A percentile compares a stretch with the other conserved stretches of the same genome.
Conservation (phyloP, 2,797 vertebrate genomes). For the Pangasius sanitwongsei region DNA sequence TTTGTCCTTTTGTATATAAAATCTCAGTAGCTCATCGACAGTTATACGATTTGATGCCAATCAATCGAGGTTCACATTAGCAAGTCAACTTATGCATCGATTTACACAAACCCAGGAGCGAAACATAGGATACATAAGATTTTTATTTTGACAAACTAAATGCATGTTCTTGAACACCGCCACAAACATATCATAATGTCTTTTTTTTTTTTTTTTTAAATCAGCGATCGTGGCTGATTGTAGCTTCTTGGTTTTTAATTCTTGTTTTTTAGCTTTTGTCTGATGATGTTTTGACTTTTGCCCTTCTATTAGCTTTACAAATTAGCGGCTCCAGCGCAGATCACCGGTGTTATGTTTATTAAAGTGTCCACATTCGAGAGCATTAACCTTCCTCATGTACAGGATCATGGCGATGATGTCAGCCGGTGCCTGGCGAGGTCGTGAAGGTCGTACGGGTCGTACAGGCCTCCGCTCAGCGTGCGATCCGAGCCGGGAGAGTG, state of each 20-base stretch:
- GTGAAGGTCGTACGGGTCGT: slow-evolving; percentile 20
- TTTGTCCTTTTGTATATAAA: not conserved
- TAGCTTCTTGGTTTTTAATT: not conserved
- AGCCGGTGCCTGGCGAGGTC: slow-evolving; percentile 10
- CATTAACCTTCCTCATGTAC: not conserved
- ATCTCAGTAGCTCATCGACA: not conserved
- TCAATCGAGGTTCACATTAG: not conserved
- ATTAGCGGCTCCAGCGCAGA: not conserved
- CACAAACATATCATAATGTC: not conserved
- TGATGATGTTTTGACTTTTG: not conserved
- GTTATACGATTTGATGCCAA: not conserved
- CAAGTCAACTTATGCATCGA: too few relatives aligned
- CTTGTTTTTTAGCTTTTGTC: not conserved
- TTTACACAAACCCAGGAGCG: too few relatives aligned
- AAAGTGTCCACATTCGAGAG: not conserved
- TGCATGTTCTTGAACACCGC: not conserved
- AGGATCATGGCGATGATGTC: slow-evolving; percentile 17
- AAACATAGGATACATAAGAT: too few relatives aligned
- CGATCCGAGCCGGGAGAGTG: slow-evolving; percentile 20
- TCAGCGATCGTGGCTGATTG: not conserved
- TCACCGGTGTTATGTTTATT: not conserved
- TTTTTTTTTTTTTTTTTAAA: not conserved
- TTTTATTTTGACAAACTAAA: not conserved
- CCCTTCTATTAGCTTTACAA: not conserved
- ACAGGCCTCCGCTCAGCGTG: slow-evolving; percentile 8